phyloP scores from a whole-genome alignment of 2,113 vertebrate genomes.

The Tragelaphus buxtoni region DNA sequence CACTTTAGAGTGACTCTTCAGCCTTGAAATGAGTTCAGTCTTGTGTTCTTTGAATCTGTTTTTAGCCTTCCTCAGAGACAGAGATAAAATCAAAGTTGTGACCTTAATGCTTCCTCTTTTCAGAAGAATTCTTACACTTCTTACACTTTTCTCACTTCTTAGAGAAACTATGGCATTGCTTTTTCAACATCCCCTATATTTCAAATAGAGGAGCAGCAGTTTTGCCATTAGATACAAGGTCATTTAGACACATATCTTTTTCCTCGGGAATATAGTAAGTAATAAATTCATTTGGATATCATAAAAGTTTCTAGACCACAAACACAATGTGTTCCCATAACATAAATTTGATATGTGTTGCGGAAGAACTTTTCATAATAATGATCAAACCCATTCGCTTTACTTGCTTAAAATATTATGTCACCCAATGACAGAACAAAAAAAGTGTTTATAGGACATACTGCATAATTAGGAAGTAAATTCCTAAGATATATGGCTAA shows the following conservation, averaged over 20 bases:
- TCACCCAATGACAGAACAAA: constrained; percentile 32
- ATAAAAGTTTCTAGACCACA: not conserved
- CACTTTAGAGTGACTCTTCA: not conserved
- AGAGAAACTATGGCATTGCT: not conserved
- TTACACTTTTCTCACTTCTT: not conserved
- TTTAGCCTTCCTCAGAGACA: not conserved
- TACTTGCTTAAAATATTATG: constrained; percentile 30
- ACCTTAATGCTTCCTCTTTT: not conserved
- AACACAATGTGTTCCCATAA: not conserved
- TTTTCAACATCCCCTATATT: not conserved
- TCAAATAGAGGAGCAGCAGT: not conserved
- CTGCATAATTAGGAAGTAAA: constrained; percentile 34
- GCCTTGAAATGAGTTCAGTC: not conserved
- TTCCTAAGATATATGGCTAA: constrained; percentile 50
- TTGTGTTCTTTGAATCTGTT: not conserved
- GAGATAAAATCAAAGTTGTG: not conserved
- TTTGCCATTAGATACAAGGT: not conserved
- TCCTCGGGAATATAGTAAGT: not conserved
- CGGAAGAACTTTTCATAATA: constrained; percentile 30
- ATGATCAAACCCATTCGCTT: constrained; percentile 31
- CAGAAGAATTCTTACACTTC: not conserved
- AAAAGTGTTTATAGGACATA: constrained; percentile 50
- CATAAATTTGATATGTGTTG: not conserved
- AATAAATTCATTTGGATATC: constrained; percentile 1
- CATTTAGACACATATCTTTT: not conserved